phyloP scores from a whole-genome alignment of 2,113 vertebrate species.

The Tetraodon nigroviridis region DNA sequence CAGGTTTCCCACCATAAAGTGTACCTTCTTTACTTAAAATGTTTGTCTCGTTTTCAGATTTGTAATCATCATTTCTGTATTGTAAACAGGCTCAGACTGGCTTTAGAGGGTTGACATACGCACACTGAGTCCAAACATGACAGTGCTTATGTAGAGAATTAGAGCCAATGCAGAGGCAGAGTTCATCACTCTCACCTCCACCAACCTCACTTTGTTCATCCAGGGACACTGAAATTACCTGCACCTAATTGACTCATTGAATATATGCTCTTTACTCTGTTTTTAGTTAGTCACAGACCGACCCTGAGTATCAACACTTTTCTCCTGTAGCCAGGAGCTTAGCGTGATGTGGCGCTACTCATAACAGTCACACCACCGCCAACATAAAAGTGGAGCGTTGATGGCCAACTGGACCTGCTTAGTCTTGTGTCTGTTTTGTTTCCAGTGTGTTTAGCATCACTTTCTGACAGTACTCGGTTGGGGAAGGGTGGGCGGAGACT shows the following conservation, averaged over 20 bases:
- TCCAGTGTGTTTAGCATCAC: constrained; percentile 15
- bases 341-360: constrained; percentile 52
- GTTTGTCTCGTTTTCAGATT: background rate
- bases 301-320: constrained; percentile 33
- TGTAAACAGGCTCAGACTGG: no score
- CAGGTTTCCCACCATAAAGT: background rate
- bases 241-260: constrained; percentile 69
- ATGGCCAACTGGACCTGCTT: constrained; percentile 32
- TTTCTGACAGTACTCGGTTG: constrained; percentile 12
- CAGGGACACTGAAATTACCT: constrained; percentile 64
- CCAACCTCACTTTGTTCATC: constrained; percentile 64
- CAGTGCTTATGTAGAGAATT: constrained; percentile 63
- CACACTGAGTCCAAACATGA: constrained; percentile 43
- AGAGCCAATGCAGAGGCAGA: constrained; percentile 40
- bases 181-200: constrained; percentile 58
- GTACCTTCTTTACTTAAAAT: background rate
- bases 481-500: background rate
- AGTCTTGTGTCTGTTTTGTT: constrained; percentile 45
- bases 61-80: background rate
- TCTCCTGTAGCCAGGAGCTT: constrained; percentile 30
- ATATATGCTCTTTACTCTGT: constrained; percentile 60
- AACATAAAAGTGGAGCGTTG: constrained; percentile 32
- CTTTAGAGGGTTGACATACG: constrained; percentile 47
- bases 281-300: constrained; percentile 64
- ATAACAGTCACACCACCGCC: constrained; percentile 48